Evolutionary conservation across 2,113 vertebrate species (phyloP), one percentile per base, ranked within the genome.

Genomic region (Malurus alboscapulatus): DNA sequence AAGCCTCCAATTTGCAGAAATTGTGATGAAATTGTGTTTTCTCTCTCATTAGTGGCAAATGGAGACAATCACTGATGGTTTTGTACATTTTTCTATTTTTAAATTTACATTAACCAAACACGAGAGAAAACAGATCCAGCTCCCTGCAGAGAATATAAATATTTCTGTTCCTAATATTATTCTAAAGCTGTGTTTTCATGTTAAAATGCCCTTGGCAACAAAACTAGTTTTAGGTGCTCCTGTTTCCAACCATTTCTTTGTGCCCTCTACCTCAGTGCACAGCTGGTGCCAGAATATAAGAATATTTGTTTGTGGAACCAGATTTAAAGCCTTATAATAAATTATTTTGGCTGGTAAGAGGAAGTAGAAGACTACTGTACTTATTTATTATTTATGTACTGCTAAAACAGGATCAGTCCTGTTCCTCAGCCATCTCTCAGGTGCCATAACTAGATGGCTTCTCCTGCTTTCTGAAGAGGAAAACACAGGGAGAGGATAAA

Each of bases 91-190:
- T 79, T 86, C 65, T 94, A 36, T 88, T 92, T 91, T 88, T 63
- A 92, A 88, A 86, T 88, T 80, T 92, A 48, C 24, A 74, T 86
- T 93, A 84, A 88, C 27, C 21, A 92, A 90, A 77, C 26, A 58
- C n/a, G 76, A 42, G 25, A 85, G 44, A 90, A 95, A 91, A 59
- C 1, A 87, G 62, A 87, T 62, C 44, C 45, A 76, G n/a, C 32
- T 94, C 76, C 76, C 84, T 87, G 76, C 44, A 91, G 65, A 59
- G 17, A 58, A 17, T 32, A 81, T 34, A 84, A 92, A 68, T 83
- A 92, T 81, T 81, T 81, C 47, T 84, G 47, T 34, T 90, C 21
- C 21, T 66, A 79, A 51, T 63, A 59, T 82, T 87, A 92, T 76
- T 72, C 73, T 74, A 72, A 84, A 19, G 19, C 14, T 91, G 26